A percentile compares a stretch with the other conserved stretches of the same genome.
Evolutionary conservation across 2,888 invertebrate genomes (phyloP).

Genomic region (Podotricha telesiphe): DNA sequence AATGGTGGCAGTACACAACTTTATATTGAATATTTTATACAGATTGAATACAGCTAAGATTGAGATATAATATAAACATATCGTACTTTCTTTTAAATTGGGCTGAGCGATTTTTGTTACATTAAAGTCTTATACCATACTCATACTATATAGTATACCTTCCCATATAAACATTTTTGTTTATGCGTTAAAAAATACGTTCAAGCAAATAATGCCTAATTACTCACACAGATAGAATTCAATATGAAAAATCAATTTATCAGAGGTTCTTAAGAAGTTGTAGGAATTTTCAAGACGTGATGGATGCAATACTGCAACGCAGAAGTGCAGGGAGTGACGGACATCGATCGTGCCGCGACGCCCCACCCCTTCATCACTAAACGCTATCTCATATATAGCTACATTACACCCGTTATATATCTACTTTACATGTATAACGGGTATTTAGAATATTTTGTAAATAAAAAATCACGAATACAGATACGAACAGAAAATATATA

Average conservation of each 20-base stretch:
- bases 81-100: background rate
- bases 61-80: background rate
- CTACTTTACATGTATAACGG: background rate
- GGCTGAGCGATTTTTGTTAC: background rate
- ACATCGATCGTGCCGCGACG: constrained; percentile 66
- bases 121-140: too few relatives aligned
- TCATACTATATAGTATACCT: too few relatives aligned
- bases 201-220: background rate
- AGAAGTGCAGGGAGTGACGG: constrained; percentile 66
- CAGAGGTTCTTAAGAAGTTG: constrained; percentile 29
- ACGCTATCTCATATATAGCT: constrained; percentile 61
- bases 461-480: background rate
- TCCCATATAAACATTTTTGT: too few relatives aligned
- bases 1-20: background rate
- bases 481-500: background rate
- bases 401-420: constrained; percentile 34
- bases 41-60: background rate
- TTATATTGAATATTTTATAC: constrained; percentile 16
- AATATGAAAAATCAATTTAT: background rate
- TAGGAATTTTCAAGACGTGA: constrained; percentile 47
- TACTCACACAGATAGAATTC: background rate
- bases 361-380: constrained; percentile 54
- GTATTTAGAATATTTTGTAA: background rate
- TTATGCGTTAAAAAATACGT: background rate
- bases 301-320: constrained; percentile 68